Base-by-base conservation (phyloP, 2,888 invertebrate species). In the Cephus sareptanus region DNA sequence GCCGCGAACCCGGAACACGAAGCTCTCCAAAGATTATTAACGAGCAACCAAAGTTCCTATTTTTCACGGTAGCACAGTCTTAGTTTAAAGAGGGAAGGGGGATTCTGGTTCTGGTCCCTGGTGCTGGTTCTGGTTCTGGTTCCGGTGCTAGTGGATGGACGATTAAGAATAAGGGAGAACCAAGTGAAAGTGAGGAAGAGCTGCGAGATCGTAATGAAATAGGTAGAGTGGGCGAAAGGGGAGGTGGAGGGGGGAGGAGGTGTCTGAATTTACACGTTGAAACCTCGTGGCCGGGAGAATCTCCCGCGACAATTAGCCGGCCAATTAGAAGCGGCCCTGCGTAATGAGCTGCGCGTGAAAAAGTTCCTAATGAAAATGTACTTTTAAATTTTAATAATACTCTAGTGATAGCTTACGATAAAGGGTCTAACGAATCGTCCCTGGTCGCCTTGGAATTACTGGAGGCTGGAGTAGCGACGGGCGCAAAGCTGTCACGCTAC, bases 1-100 rank as follows among this genome's bases (percentile, higher is more conserved):
- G 12, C 70, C 70, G 70, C 70, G 70, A 30, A 13, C 30, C 30
- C 30, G 70, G 70, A 33, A 33, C 31, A 70, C 31, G 33, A 33
- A 33, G 73, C 77, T 40, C 37, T 40, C 15, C 1, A 13, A 40
- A 4, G 40, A 40, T 40, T 40, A 75, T 78, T 81, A 82, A 83
- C 85, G 87, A 86, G 87, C 84, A 90, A 91, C 90, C 87, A 91
- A 91, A 91, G 91, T 91, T 91, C 91, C 91, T 91, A 91, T 91
- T 91, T 90, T 91, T 89, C 89, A 90, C 88, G 79, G 75, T 84
- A 86, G 83, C 79, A 81, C 78, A 79, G 80, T 76, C 78, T 81
- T 70, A 70, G 70, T 1, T 30, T 70, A 70, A 70, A 70, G 40
- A 15, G 40, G 15, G 15, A 40, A 15, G 1, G 15, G 4, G 15